Evolutionary conservation across 2,888 invertebrate genomes (phyloP).

Genomic region (Thumatha senex): DNA sequence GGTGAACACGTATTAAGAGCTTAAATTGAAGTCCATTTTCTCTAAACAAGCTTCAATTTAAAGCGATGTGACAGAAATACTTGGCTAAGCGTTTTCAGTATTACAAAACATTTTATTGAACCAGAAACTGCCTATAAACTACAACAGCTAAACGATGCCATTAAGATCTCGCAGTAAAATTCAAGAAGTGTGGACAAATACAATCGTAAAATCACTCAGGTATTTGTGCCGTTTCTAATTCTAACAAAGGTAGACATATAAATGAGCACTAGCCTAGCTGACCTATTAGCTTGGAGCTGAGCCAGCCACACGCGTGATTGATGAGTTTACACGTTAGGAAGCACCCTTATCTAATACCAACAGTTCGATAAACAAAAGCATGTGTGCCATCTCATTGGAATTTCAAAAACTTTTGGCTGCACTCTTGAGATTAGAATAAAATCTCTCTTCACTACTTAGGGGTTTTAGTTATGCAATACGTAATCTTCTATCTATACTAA

Average conservation of each 20-base stretch:
- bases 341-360: conserved; percentile 26
- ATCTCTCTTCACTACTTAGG: too few species aligned
- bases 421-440: neutral
- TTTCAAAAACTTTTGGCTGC: neutral
- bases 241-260: conserved; percentile 29
- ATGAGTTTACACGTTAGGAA: conserved; percentile 46
- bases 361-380: conserved; percentile 4
- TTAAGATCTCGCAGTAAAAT: neutral
- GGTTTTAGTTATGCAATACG: too few species aligned
- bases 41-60: too few species aligned
- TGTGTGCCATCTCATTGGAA: neutral
- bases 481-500: too few species aligned
- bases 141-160: neutral
- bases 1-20: too few species aligned
- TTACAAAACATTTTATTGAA: neutral
- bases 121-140: neutral
- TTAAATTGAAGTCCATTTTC: too few species aligned
- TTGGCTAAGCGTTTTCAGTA: neutral
- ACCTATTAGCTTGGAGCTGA: conserved; percentile 58
- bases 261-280: conserved; percentile 31
- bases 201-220: conserved; percentile 9
- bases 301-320: conserved; percentile 54
- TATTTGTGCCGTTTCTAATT: conserved; percentile 42
- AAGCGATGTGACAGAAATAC: too few species aligned
- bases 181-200: neutral